These are phyloP conservation scores for Pristis pectinata DNA, from an alignment of 2,797 vertebrate genomes.

Conservation along the genomic window DNA sequence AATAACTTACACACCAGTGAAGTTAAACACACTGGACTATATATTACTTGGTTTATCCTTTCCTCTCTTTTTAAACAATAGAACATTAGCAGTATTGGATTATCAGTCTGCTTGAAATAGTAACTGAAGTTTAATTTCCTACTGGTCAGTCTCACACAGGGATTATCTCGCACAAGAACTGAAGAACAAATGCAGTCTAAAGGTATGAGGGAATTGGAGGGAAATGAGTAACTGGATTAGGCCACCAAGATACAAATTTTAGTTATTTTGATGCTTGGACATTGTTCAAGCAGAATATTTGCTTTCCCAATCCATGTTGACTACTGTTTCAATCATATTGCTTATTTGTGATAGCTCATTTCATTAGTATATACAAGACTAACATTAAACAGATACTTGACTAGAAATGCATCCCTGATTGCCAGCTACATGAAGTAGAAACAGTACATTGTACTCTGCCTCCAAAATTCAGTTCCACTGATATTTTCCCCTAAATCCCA, in stretches of 20 bases:
- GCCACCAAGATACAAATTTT: not conserved
- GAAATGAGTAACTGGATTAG: too few species aligned
- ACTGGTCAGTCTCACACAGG: not conserved
- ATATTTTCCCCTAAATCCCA: too few species aligned
- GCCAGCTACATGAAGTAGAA: too few species aligned
- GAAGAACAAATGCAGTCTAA: not conserved
- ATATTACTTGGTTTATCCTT: too few species aligned
- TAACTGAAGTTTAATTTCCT: not conserved
- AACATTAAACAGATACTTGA: not conserved
- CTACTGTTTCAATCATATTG: not conserved
- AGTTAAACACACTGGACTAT: too few species aligned
- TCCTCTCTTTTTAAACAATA: too few species aligned
- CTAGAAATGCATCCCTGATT: too few species aligned
- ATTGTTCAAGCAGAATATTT: not conserved
- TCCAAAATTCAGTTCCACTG: too few species aligned
- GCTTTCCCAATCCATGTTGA: not conserved
- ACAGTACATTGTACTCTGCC: too few species aligned
- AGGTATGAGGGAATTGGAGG: not conserved
- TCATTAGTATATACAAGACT: not conserved
- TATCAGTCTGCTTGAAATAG: not conserved
- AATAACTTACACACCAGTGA: too few species aligned
- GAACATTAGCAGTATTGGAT: not conserved
- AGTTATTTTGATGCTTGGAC: not conserved
- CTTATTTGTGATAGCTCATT: not conserved
- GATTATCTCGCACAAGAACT: not conserved